Evolutionary conservation across 2,113 vertebrate genomes (phyloP), one percentile per base, ranked within the genome.

Genomic region (Gobio gobio): DNA sequence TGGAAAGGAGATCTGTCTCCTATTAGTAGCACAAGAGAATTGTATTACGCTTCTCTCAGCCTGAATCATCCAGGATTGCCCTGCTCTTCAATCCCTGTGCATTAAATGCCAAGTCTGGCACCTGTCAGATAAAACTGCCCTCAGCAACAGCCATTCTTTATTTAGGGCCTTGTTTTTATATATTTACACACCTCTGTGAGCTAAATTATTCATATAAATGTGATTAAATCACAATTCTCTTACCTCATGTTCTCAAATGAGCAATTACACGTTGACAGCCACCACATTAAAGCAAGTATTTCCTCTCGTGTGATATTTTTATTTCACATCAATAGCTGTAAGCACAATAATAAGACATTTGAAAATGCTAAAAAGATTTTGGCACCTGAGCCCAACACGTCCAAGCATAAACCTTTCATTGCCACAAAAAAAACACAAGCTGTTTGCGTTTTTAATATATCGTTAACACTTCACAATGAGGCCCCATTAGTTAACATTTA

Each of bases 101-200:
- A 73, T 81, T 85, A 85, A 87, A 79, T 56, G 66, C 78, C 76
- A 51, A 81, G 78, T 70, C 84, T 86, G 81, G 76, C 84, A 85
- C 56, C 49, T 81, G 59, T 83, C 88, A 87, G 83, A 87, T 77
- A 87, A 89, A 87, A 72, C 77, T 78, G 45, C 83, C 82, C 90
- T 93, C 93, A 3, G 47, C 92, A 94, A 94, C 72, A 68, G 13
- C 47, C 73, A 26, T 45, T 70, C 79, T 68, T 79, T 88, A 92
- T 91, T 91, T 94, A 94, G 95, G 93, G 66, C 36, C 79, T 90
- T 54, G 63, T 83, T 86, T 84, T 78, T 49, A 83, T 88, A 79
- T 82, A 75, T 86, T 78, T 74, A 73, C 83, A 86, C 73, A 61
- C 40, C 20, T 73, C 59, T 64, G 36, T 76, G 73, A 78, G 78